These are phyloP conservation scores for Drosophila acutilabella DNA, from an alignment of 2,888 invertebrate species.

Conservation along the genomic window DNA sequence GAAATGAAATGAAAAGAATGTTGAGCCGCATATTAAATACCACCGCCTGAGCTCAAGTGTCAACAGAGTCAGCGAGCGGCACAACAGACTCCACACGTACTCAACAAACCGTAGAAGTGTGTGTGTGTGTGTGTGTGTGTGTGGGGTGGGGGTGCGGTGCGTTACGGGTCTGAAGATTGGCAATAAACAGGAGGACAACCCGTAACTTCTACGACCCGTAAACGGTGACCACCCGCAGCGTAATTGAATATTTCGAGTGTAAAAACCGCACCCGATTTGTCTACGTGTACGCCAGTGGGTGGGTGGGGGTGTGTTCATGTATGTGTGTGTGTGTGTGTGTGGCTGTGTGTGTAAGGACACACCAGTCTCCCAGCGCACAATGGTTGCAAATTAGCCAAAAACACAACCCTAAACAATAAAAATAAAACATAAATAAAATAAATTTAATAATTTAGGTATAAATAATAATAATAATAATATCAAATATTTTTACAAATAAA, in stretches of 20 bases:
- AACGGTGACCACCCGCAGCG: slow-evolving; percentile 71
- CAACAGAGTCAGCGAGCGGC: slow-evolving; percentile 70
- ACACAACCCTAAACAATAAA: not conserved
- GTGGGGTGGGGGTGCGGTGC: slow-evolving; percentile 10
- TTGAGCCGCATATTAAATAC: slow-evolving; percentile 81
- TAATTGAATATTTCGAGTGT: slow-evolving; percentile 80
- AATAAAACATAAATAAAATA: not conserved
- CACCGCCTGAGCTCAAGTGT: slow-evolving; percentile 82
- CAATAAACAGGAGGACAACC: slow-evolving; percentile 49
- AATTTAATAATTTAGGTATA: too few species aligned
- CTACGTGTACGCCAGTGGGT: slow-evolving; percentile 35
- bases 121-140: slow-evolving; percentile 12
- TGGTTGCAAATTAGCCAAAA: slow-evolving; percentile 32
- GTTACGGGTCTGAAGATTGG: slow-evolving; percentile 40
- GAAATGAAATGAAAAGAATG: slow-evolving; percentile 72
- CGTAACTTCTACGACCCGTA: slow-evolving; percentile 44
- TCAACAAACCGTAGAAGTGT: not conserved
- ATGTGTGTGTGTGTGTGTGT: slow-evolving; percentile 2
- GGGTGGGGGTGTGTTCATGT: slow-evolving; percentile 8
- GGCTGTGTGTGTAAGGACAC: slow-evolving; percentile 39
- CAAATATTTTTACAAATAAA: too few species aligned
- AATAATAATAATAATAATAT: too few species aligned
- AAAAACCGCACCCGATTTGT: slow-evolving; percentile 72
- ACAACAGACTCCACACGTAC: slow-evolving; percentile 6
- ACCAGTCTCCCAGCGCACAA: slow-evolving; percentile 33